Conservation (phyloP, 2,888 invertebrate species). For the Phlogophora meticulosa region DNA sequence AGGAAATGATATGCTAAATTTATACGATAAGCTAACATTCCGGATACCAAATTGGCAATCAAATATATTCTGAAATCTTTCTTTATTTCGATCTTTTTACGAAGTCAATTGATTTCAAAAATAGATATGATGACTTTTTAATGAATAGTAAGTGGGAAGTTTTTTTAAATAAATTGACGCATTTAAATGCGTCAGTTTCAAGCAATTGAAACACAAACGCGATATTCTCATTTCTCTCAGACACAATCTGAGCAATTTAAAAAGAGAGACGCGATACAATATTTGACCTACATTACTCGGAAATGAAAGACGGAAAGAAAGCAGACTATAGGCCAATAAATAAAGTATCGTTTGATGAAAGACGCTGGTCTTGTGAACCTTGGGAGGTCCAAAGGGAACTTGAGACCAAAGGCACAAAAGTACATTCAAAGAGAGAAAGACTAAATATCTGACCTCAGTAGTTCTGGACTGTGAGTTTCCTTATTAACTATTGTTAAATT, state of each 20-base stretch:
- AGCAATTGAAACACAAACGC: slow-evolving; percentile 52
- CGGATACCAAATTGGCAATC: not conserved
- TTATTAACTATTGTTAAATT: not conserved
- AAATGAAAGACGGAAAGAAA: slow-evolving; percentile 64
- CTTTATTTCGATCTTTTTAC: not conserved
- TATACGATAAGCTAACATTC: not conserved
- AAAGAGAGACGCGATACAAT: slow-evolving; percentile 63
- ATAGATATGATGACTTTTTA: not conserved
- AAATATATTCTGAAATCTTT: too few species aligned
- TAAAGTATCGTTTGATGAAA: slow-evolving; percentile 14
- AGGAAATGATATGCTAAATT: slow-evolving; percentile 1
- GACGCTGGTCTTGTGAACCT: not conserved
- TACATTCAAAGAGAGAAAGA: not conserved
- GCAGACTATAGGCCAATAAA: slow-evolving; percentile 45
- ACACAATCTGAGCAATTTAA: slow-evolving; percentile 60
- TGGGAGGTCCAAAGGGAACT: not conserved
- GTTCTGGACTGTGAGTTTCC: not conserved
- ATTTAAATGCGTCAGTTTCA: slow-evolving; percentile 28
- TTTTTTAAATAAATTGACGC: too few species aligned
- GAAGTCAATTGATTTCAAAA: not conserved
- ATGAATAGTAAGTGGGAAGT: too few species aligned
- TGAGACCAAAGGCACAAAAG: not conserved
- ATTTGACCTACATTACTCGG: slow-evolving; percentile 64
- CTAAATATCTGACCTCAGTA: not conserved
- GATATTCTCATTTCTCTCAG: slow-evolving; percentile 55